Percentiles rank a stretch among this genome's conserved stretches.
Evolutionary conservation across 1,140 invertebrate genomes (phyloP).

Genomic region (Tribolium madens): DNA sequence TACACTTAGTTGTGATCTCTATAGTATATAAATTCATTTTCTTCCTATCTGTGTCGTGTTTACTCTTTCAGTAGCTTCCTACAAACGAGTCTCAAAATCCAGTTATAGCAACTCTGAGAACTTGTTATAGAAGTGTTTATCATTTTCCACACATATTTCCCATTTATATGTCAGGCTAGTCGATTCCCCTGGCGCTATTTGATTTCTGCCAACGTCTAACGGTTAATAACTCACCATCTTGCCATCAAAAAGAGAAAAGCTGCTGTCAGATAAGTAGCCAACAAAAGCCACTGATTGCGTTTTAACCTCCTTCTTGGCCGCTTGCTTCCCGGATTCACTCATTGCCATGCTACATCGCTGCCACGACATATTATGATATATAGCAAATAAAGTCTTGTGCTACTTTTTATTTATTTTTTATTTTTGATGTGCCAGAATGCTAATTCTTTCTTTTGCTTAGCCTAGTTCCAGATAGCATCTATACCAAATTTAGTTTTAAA

Average conservation of each 20-base stretch:
- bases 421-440: too few relatives aligned
- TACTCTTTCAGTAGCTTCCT: constrained; percentile 5
- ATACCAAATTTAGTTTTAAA: background rate
- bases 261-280: constrained; percentile 47
- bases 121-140: constrained; percentile 34
- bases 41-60: constrained; percentile 10
- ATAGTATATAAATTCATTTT: constrained; percentile 18
- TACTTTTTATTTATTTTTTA: constrained; percentile 1
- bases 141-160: constrained; percentile 36
- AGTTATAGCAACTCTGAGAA: constrained; percentile 10
- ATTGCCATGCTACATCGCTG: constrained; percentile 14
- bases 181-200: constrained; percentile 21
- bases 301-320: constrained; percentile 19
- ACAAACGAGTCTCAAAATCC: constrained; percentile 20
- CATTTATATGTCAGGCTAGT: constrained; percentile 26
- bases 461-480: too few relatives aligned
- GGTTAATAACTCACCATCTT: constrained; percentile 40
- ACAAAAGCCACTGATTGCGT: constrained; percentile 45
- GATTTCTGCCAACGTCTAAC: constrained; percentile 35
- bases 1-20: background rate
- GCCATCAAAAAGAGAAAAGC: constrained; percentile 40
- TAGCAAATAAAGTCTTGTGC: constrained; percentile 2
- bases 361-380: constrained; percentile 26
- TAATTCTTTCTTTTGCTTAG: too few relatives aligned
- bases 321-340: constrained; percentile 10